These are phyloP conservation scores for Galerucella nymphaeae DNA, from an alignment of 2,888 invertebrate genomes.

Conservation along the genomic window DNA sequence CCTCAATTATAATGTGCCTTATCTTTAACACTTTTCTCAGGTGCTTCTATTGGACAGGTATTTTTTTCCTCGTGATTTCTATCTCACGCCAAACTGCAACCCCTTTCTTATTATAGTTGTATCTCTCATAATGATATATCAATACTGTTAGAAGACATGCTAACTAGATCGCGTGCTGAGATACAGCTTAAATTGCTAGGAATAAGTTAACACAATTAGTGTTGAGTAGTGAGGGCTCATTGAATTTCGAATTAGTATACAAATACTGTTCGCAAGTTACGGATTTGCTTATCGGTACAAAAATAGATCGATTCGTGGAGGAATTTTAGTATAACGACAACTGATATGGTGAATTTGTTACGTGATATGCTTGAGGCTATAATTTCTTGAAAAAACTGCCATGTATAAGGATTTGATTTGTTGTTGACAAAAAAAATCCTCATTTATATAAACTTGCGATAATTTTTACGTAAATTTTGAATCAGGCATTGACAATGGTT, in stretches of 20 bases:
- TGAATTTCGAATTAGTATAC: constrained; percentile 24
- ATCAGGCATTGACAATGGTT: too few species aligned
- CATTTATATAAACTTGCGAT: too few species aligned
- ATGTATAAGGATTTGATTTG: too few species aligned
- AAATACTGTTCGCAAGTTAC: constrained; percentile 18
- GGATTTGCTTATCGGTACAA: not conserved
- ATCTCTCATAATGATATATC: constrained; percentile 30
- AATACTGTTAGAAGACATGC: constrained; percentile 29
- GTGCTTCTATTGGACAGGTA: not conserved
- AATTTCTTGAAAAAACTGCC: too few species aligned
- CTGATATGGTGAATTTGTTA: too few species aligned
- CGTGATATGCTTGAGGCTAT: too few species aligned
- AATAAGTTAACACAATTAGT: constrained; percentile 36
- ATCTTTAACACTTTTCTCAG: not conserved
- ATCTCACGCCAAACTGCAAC: constrained; percentile 26
- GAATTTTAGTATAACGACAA: too few species aligned
- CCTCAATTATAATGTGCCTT: not conserved
- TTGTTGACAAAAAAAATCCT: too few species aligned
- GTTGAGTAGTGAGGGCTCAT: constrained; percentile 29
- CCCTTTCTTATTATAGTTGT: constrained; percentile 23
- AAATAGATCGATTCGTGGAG: too few species aligned
- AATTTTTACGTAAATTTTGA: too few species aligned
- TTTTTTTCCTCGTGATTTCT: not conserved
- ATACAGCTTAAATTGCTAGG: constrained; percentile 32
- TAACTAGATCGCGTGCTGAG: constrained; percentile 31